These are phyloP conservation scores for Gryon sp. DNA, from an alignment of 1,140 invertebrate genomes.

Conservation along the genomic window DNA sequence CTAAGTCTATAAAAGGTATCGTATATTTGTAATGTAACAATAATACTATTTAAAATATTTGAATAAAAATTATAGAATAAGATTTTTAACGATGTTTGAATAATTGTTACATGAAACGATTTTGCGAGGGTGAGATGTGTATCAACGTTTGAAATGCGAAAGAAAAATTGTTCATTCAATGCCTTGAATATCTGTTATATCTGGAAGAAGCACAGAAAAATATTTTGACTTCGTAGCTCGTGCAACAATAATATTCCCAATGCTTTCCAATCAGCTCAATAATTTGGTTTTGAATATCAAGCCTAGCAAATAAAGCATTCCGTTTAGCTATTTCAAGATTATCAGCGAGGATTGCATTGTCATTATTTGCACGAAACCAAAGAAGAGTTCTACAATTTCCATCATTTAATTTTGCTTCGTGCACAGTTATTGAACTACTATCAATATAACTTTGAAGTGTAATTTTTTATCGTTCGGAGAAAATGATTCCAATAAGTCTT, in stretches of 20 bases:
- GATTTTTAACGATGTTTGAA: too few relatives aligned
- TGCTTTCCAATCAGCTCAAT: not conserved
- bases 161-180: too few relatives aligned
- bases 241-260: not conserved
- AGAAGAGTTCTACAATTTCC: slow-evolving; percentile 11
- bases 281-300: slow-evolving; percentile 13
- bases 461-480: slow-evolving; percentile 3
- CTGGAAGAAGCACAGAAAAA: slow-evolving; percentile 4
- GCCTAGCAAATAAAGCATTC: slow-evolving; percentile 14
- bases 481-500: too few relatives aligned
- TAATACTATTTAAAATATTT: too few relatives aligned
- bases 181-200: slow-evolving; percentile 11
- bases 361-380: not conserved
- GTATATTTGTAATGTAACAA: too few relatives aligned
- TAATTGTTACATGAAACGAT: too few relatives aligned
- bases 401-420: slow-evolving; percentile 11
- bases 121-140: too few relatives aligned
- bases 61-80: too few relatives aligned
- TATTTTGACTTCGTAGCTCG: slow-evolving; percentile 6
- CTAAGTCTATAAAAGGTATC: too few relatives aligned
- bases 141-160: too few relatives aligned
- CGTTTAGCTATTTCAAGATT: not conserved
- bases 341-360: not conserved
- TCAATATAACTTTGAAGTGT: slow-evolving; percentile 5
- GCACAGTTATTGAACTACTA: not conserved